Percentiles rank a stretch among this genome's conserved stretches.
Evolutionary conservation across 2,888 invertebrate species (phyloP).

Genomic region (Rhodophaea formosa): DNA sequence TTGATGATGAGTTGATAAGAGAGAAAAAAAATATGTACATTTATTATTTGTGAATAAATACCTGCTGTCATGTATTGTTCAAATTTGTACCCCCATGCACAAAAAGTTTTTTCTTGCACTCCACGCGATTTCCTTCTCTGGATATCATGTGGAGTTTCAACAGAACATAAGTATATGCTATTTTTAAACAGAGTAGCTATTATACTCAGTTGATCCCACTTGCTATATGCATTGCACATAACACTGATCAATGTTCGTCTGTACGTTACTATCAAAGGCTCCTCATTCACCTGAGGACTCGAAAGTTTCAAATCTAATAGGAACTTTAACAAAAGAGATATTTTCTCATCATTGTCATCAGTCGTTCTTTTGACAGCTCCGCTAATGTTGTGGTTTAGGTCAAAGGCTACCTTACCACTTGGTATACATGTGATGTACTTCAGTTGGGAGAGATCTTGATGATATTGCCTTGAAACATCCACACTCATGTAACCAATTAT

Average conservation of each 20-base stretch:
- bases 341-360: constrained; percentile 41
- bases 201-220: constrained; percentile 29
- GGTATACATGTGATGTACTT: constrained; percentile 38
- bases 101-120: constrained; percentile 29
- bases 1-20: too few relatives aligned
- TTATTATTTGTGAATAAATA: constrained; percentile 22
- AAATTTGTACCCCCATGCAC: constrained; percentile 39
- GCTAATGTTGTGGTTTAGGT: constrained; percentile 41
- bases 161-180: constrained; percentile 40
- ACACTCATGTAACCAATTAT: constrained; percentile 45
- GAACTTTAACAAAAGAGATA: constrained; percentile 38
- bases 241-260: constrained; percentile 43
- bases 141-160: constrained; percentile 33
- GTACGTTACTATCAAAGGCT: constrained; percentile 36
- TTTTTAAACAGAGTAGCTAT: constrained; percentile 38
- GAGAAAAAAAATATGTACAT: too few relatives aligned
- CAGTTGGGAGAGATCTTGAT: constrained; percentile 38
- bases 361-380: constrained; percentile 41
- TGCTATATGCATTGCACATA: constrained; percentile 36
- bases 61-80: constrained; percentile 42
- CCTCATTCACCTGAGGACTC: constrained; percentile 24
- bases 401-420: constrained; percentile 25
- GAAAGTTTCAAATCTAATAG: constrained; percentile 30
- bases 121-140: constrained; percentile 24
- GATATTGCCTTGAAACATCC: constrained; percentile 37